Conservation (phyloP, 2,797 vertebrate species). For the Malurus leucopterus region DNA sequence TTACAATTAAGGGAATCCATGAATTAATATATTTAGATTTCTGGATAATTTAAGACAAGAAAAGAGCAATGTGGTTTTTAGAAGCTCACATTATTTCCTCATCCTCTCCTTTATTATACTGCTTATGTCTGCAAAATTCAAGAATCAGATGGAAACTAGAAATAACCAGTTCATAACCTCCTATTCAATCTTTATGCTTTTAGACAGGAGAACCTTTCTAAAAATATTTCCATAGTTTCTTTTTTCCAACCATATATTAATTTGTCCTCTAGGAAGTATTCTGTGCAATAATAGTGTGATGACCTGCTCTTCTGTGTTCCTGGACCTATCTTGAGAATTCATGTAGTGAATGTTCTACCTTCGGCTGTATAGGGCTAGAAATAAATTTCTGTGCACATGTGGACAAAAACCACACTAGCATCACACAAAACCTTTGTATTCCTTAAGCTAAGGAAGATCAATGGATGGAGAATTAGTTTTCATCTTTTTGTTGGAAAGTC, state of each 20-base stretch:
- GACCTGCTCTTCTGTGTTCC: neutral
- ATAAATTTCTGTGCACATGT: neutral
- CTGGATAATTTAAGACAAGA: neutral
- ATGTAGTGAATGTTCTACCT: neutral
- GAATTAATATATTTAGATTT: slow-evolving; percentile 21
- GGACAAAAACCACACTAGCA: too few species aligned
- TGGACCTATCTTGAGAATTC: neutral
- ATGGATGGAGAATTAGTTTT: neutral
- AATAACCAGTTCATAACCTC: neutral
- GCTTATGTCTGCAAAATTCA: slow-evolving; percentile 11
- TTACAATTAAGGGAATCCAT: slow-evolving; percentile 22
- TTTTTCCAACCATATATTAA: neutral
- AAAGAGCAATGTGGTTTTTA: neutral
- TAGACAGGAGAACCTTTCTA: neutral
- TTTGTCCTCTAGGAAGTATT: neutral
- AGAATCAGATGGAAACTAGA: neutral
- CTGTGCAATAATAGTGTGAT: neutral
- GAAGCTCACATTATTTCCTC: neutral
- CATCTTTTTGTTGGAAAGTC: neutral
- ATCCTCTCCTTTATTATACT: neutral
- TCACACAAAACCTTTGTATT: rapidly evolving
- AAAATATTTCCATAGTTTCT: neutral
- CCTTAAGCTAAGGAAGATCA: neutral
- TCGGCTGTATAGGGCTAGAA: neutral
- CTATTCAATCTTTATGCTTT: neutral